These are phyloP conservation scores for Nymphicus hollandicus DNA, from an alignment of 2,113 vertebrate genomes.

Conservation along the genomic window DNA sequence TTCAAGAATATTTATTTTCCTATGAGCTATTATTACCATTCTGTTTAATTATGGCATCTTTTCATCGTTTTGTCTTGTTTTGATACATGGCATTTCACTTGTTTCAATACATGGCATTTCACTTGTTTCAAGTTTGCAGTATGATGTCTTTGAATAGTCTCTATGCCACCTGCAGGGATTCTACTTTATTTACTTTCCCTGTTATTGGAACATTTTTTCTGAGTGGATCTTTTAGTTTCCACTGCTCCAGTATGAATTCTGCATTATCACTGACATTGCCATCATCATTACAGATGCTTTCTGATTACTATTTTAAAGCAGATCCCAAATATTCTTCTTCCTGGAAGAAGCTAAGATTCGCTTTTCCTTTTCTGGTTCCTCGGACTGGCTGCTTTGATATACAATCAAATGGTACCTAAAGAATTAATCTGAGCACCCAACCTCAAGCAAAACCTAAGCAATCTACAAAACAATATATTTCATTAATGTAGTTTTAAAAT, in stretches of 20 bases:
- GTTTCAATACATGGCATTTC: not conserved
- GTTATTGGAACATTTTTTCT: not conserved
- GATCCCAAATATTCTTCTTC: not conserved
- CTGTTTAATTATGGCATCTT: not conserved
- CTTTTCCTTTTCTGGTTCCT: not conserved
- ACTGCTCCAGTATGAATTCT: not conserved
- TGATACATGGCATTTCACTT: not conserved
- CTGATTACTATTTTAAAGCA: not conserved
- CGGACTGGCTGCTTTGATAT: not conserved
- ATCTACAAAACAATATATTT: not conserved
- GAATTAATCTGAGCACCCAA: not conserved
- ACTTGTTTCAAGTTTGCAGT: not conserved
- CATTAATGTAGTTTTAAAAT: not conserved
- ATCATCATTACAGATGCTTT: not conserved
- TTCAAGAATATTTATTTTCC: not conserved
- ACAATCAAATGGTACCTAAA: not conserved
- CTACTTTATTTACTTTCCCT: not conserved
- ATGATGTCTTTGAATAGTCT: not conserved
- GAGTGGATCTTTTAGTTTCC: not conserved
- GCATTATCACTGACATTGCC: not conserved
- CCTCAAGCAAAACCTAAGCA: not conserved
- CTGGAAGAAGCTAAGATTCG: not conserved
- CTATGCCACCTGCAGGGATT: not conserved
- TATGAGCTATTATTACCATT: not conserved
- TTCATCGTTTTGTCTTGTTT: not conserved